phyloP scores from a whole-genome alignment of 2,797 vertebrate species.

The Anguilla obscura region DNA sequence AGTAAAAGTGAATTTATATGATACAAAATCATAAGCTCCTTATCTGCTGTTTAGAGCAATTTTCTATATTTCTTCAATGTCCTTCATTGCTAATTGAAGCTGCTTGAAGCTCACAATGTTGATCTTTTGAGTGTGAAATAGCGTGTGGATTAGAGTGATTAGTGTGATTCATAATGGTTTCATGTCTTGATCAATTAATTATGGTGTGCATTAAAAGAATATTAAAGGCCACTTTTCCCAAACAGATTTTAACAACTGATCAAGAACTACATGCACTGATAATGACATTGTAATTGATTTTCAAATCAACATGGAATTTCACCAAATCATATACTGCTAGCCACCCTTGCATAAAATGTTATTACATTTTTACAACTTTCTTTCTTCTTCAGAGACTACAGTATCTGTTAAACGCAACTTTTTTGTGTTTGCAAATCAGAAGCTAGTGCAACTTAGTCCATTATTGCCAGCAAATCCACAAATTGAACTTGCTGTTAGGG shows the following conservation, averaged over 20 bases:
- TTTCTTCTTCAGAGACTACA: not conserved
- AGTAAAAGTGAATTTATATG: slow-evolving; percentile 51
- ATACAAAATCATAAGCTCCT: slow-evolving; percentile 15
- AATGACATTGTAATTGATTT: not conserved
- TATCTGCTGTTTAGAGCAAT: not conserved
- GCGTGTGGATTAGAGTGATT: not conserved
- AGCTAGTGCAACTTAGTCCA: not conserved
- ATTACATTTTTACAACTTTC: too few species aligned
- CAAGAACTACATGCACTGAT: not conserved
- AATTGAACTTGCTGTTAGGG: not conserved
- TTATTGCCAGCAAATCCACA: not conserved
- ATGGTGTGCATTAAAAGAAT: not conserved
- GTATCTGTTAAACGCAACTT: not conserved
- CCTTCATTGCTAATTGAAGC: not conserved
- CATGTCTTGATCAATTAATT: not conserved
- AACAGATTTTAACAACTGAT: not conserved
- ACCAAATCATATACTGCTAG: not conserved
- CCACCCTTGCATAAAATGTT: not conserved
- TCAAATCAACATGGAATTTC: not conserved
- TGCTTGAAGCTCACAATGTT: not conserved
- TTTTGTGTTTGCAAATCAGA: not conserved
- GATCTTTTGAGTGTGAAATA: not conserved
- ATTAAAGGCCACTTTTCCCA: not conserved
- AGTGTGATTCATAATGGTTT: not conserved
- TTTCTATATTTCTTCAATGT: slow-evolving; percentile 1